Evolutionary conservation across 2,113 vertebrate species (phyloP).

Genomic region (Apteryx mantelli): DNA sequence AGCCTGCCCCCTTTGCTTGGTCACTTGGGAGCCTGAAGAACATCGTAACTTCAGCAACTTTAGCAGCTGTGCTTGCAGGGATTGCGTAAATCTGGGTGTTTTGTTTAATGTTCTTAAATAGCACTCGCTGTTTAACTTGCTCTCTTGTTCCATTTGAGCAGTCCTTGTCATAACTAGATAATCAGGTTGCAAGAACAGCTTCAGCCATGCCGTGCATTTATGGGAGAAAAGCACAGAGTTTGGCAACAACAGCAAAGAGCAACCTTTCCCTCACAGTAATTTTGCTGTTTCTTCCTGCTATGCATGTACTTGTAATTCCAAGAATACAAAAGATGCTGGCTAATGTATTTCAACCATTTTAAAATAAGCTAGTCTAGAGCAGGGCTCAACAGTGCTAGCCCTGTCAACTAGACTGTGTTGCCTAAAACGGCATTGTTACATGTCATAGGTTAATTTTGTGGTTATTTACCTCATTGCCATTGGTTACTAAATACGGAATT

Average conservation of each 20-base stretch:
- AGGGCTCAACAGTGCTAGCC: not conserved
- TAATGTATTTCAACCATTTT: not conserved
- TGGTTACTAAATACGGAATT: not conserved
- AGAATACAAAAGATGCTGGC: too few relatives aligned
- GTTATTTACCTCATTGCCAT: not conserved
- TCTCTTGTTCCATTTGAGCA: not conserved
- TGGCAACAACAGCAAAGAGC: not conserved
- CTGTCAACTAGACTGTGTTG: not conserved
- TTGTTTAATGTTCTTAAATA: not conserved
- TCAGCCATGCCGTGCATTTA: not conserved
- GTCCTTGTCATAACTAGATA: not conserved
- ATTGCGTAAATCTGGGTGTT: not conserved
- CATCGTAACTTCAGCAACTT: not conserved
- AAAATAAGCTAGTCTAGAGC: too few relatives aligned
- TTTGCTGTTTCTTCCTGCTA: not conserved
- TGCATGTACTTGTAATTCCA: not conserved
- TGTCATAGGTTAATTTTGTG: not conserved
- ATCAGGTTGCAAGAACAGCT: not conserved
- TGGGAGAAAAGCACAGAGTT: not conserved
- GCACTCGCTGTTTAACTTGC: not conserved
- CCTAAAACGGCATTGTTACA: not conserved
- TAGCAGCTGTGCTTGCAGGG: not conserved
- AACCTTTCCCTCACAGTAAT: not conserved
- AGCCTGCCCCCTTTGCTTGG: not conserved
- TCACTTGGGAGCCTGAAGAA: not conserved